Evolutionary conservation across 2,888 invertebrate species (phyloP).

Genomic region (Cyclophora punctaria): DNA sequence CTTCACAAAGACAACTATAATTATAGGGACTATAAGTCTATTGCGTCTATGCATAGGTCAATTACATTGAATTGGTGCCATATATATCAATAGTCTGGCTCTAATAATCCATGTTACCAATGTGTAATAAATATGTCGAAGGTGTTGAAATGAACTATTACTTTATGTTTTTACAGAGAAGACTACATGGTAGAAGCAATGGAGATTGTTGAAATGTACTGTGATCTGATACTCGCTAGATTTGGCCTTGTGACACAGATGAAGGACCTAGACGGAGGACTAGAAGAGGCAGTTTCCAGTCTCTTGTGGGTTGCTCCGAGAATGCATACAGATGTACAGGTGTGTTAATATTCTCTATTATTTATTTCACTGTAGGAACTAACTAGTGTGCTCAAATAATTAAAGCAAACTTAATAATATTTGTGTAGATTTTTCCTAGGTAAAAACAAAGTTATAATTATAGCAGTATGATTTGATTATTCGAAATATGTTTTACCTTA

Average conservation of each 20-base stretch:
- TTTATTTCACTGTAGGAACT: background rate
- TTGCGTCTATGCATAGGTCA: no score
- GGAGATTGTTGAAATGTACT: slow-evolving; percentile 99
- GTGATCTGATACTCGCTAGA: slow-evolving; percentile 95
- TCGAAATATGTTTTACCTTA: no score
- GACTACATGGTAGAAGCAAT: slow-evolving; percentile 99
- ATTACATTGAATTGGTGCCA: no score
- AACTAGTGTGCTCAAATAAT: background rate
- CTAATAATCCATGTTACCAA: no score
- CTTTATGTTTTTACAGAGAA: slow-evolving; percentile 77
- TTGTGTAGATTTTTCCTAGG: background rate
- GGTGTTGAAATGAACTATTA: no score
- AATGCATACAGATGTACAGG: slow-evolving; percentile 88
- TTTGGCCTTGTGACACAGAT: slow-evolving; percentile 97
- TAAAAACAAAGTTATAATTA: no score
- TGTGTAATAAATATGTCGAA: no score
- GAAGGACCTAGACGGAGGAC: slow-evolving; percentile 96
- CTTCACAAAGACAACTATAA: no score
- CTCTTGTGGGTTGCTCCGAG: slow-evolving; percentile 98
- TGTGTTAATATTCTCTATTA: slow-evolving; percentile 23
- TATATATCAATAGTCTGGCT: no score
- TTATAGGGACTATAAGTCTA: no score
- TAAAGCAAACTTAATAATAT: background rate
- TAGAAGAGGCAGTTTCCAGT: slow-evolving; percentile 96
- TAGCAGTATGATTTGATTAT: no score